Percentiles rank a stretch among this genome's conserved stretches.
phyloP scores from a whole-genome alignment of 2,113 vertebrate genomes.

The Nanorana parkeri region DNA sequence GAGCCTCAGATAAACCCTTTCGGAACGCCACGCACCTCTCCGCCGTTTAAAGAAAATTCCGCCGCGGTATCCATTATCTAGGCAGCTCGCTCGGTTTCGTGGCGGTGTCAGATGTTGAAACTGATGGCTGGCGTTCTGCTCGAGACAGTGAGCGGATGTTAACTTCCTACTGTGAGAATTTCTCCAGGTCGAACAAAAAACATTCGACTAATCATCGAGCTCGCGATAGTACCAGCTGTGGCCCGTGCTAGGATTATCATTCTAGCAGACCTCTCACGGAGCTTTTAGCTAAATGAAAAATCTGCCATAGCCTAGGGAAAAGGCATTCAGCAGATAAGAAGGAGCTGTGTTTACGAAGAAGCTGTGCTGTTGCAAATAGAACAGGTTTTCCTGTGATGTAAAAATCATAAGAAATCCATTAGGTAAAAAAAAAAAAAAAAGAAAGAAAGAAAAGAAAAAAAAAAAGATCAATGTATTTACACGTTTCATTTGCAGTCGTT shows the following conservation, averaged over 20 bases:
- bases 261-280: conserved; percentile 99
- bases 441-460: conserved; percentile 81
- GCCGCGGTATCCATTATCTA: conserved; percentile 85
- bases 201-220: conserved; percentile 97
- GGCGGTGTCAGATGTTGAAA: conserved; percentile 85
- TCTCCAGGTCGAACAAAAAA: conserved; percentile 99
- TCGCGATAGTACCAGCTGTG: conserved; percentile 97
- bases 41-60: conserved; percentile 80
- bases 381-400: conserved; percentile 94
- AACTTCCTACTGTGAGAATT: conserved; percentile 99
- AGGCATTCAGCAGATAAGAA: conserved; percentile 95
- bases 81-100: conserved; percentile 80
- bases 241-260: conserved; percentile 97
- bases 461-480: conserved; percentile 98
- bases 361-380: conserved; percentile 92
- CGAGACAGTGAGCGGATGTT: conserved; percentile 99
- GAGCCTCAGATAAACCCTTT: conserved; percentile 82
- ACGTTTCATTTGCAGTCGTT: conserved; percentile 99
- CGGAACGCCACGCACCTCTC: conserved; percentile 81
- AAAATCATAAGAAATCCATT: conserved; percentile 95
- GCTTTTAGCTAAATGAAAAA: conserved; percentile 99
- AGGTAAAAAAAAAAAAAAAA: conserved; percentile 82
- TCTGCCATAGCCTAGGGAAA: conserved; percentile 99
- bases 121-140: conserved; percentile 87
- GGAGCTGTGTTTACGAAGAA: conserved; percentile 96